Base-by-base conservation (phyloP, 2,797 vertebrate species). In the Enteromius unitaeniatus region DNA sequence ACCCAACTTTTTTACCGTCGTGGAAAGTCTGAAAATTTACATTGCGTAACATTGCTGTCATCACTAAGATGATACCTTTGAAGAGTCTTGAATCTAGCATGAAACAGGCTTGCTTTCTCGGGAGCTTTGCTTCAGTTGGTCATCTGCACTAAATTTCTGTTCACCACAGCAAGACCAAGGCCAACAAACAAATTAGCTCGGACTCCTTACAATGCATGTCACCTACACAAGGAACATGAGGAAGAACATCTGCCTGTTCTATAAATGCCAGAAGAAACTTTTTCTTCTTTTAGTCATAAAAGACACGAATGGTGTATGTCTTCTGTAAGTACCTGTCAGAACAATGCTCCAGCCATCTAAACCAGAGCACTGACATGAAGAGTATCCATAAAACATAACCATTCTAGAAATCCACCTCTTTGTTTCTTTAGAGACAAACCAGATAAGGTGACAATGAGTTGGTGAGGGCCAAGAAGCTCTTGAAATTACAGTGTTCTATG, bases 131-230 rank as follows among this genome's bases (percentile, higher is more conserved):
- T 70, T 70, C n/a, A 58, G 64, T 69, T 53, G 51, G 49, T 55
- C 23, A 31, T 68, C 49, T 69, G 34, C 58, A 26, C 17, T 31
- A 60, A 60, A 47, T 89, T 91, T 86, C 89, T 87, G 87, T 88
- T 92, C 86, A 92, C 90, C 92, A 88, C 89, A 93, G 91, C 85
- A 84, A 86, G 86, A 91, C 87, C 40, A 92, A 90, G 89, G 88
- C 92, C 91, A 93, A 92, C 90, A 91, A 92, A 92, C 92, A 88
- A 92, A 89, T 91, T 90, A 81, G 53, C 49, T 70, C 42, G 40
- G 15, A 69, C 15, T 42, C 31, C 65, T 26, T 81, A 21, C 55
- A 49, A 37, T 23, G 69, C 14, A 31, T 34, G 13, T 73, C 40
- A 64, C 85, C 84, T 89, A 82, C 81, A 86, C 89, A 91, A 89